Percentiles rank a stretch among this genome's conserved stretches.
These are phyloP conservation scores for Parnassius mnemosyne DNA, from an alignment of 2,888 invertebrate genomes.

Conservation along the genomic window DNA sequence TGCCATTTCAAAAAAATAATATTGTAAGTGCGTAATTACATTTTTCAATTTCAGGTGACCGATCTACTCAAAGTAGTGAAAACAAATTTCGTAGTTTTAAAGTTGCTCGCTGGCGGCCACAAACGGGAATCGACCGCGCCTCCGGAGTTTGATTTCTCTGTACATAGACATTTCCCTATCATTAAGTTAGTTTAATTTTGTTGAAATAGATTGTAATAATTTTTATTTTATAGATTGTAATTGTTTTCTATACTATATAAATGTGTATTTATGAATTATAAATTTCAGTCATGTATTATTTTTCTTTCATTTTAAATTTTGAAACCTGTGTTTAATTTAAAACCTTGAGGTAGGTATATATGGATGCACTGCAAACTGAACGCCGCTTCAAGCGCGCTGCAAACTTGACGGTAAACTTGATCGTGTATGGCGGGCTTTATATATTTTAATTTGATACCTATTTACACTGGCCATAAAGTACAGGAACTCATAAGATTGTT, in stretches of 20 bases:
- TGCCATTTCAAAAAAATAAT: too few species aligned
- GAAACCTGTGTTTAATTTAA: too few species aligned
- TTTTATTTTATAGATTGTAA: background rate
- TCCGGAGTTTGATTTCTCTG: conserved; percentile 94
- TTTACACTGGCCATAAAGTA: too few species aligned
- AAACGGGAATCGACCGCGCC: conserved; percentile 91
- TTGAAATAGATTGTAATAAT: background rate
- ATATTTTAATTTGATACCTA: too few species aligned
- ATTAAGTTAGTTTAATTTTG: conserved; percentile 83
- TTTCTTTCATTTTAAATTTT: background rate
- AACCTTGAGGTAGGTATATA: too few species aligned
- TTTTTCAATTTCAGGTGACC: conserved; percentile 80
- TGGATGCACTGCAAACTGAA: too few species aligned
- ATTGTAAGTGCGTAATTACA: too few species aligned
- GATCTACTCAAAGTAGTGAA: conserved; percentile 94
- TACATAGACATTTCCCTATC: conserved; percentile 94
- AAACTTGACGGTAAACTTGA: too few species aligned
- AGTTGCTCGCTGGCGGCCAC: conserved; percentile 94
- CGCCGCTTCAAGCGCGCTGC: too few species aligned
- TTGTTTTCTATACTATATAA: background rate
- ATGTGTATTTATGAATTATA: conserved; percentile 4
- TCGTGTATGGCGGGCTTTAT: too few species aligned
- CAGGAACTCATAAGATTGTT: too few species aligned
- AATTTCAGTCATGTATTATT: conserved; percentile 7
- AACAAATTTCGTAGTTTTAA: conserved; percentile 97